These are phyloP conservation scores for Gorsachius magnificus DNA, from an alignment of 2,797 vertebrate genomes.

Conservation along the genomic window DNA sequence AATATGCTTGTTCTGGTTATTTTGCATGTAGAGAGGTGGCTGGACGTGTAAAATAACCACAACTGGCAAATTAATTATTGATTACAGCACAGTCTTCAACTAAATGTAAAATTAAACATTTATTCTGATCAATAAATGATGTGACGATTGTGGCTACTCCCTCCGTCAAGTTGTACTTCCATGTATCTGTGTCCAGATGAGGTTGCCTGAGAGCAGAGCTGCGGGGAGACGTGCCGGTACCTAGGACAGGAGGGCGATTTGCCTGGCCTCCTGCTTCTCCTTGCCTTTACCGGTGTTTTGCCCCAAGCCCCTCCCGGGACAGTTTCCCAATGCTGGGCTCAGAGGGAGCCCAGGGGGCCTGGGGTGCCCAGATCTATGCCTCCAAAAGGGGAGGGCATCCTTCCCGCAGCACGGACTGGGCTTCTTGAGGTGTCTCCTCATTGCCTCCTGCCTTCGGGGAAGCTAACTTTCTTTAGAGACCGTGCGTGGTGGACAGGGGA, in stretches of 20 bases:
- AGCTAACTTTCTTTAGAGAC: not conserved
- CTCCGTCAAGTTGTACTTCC: not conserved
- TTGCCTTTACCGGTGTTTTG: not conserved
- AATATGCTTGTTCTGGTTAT: not conserved
- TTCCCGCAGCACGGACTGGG: rapidly evolving
- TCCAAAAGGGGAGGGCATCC: not conserved
- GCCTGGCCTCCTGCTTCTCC: not conserved
- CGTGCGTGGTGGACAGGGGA: rapidly evolving
- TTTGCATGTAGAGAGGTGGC: constrained; percentile 10
- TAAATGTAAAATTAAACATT: constrained; percentile 61
- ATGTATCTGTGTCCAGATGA: not conserved
- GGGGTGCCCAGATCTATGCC: no score
- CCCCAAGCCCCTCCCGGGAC: rapidly evolving
- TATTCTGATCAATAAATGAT: constrained; percentile 55
- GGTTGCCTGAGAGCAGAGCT: not conserved
- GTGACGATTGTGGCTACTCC: not conserved
- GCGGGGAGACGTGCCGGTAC: not conserved
- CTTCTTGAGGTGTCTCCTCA: not conserved
- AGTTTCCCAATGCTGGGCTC: not conserved
- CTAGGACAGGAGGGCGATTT: not conserved
- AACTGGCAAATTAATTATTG: constrained; percentile 31
- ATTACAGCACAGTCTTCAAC: not conserved
- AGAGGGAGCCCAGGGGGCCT: not conserved
- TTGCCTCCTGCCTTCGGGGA: not conserved
- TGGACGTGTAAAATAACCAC: constrained; percentile 38